These are phyloP conservation scores for Sitobion miscanthi DNA, from an alignment of 1,140 invertebrate species.

Conservation along the genomic window DNA sequence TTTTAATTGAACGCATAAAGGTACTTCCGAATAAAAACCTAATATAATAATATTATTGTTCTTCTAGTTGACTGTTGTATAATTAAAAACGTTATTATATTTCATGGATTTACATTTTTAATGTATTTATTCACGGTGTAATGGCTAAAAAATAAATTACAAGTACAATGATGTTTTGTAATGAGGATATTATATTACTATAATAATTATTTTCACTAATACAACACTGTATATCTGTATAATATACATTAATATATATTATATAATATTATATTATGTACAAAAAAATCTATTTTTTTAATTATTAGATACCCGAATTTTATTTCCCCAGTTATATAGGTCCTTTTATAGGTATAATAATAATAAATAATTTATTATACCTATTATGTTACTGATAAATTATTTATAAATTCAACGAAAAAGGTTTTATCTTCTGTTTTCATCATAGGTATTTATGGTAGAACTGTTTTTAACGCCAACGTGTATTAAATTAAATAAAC, in stretches of 20 bases:
- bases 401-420: neutral
- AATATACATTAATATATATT: too few relatives aligned
- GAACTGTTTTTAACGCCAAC: neutral
- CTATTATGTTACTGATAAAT: neutral
- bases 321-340: neutral
- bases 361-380: neutral
- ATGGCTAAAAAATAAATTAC: neutral
- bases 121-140: neutral
- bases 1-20: neutral
- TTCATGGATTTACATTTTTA: neutral
- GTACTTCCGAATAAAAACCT: neutral
- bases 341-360: neutral
- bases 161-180: neutral
- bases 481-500: neutral
- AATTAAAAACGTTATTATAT: conserved; percentile 18
- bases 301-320: neutral
- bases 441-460: neutral
- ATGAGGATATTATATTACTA: neutral
- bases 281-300: neutral
- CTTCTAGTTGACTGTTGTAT: neutral
- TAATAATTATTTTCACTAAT: conserved; percentile 5
- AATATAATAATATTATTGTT: neutral
- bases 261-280: neutral
- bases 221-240: neutral
- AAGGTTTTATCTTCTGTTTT: neutral